Evolutionary conservation across 2,113 vertebrate species (phyloP), one percentile per base, ranked within the genome.

Genomic region (Centropristis striata): DNA sequence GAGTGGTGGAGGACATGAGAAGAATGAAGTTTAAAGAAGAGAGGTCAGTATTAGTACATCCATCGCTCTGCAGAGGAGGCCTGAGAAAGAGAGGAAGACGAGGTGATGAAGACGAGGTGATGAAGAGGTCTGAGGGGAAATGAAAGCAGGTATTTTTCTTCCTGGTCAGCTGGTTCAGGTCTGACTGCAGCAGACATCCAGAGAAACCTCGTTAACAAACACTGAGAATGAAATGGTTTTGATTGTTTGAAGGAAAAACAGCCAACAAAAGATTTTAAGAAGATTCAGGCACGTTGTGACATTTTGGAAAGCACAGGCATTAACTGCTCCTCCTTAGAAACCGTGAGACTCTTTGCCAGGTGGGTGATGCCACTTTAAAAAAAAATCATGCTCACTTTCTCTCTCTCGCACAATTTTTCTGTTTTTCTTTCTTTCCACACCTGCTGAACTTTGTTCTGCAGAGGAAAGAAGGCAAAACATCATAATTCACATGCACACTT

Each of bases 211-310:
- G 46, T 80, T 37, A 75, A 60, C 65, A 51, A 32, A 71, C 46
- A 39, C 36, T 27, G 41, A 58, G 25, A 80, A 71, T 71, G 20
- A 73, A 90, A 49, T 27, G 58, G 63, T 65, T 80, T 77, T 86
- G 66, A 78, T 64, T 73, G 68, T 71, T 90, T 37, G 39, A 83
- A 71, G 71, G 57, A 27, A 61, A 73, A 76, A 61, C 58, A 78
- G 59, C 25, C 55, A 90, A 81, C 77, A 77, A 57, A 92, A 83
- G 23, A 58, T 78, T 86, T 73, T 50, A 73, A 81, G 54, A 89
- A 54, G 73, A 75, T 91, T 93, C 75, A 95, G 94, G 94, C 93
- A 95, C 94, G 80, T 92, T 81, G 93, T 94, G 93, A 94, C 81
- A 90, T 88, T 86, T 91, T 88, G 83, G 85, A 94, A 93, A 94